A percentile compares a stretch with the other conserved stretches of the same genome.
Conservation (phyloP, 2,888 invertebrate genomes). For the Heteropelma amictum region DNA sequence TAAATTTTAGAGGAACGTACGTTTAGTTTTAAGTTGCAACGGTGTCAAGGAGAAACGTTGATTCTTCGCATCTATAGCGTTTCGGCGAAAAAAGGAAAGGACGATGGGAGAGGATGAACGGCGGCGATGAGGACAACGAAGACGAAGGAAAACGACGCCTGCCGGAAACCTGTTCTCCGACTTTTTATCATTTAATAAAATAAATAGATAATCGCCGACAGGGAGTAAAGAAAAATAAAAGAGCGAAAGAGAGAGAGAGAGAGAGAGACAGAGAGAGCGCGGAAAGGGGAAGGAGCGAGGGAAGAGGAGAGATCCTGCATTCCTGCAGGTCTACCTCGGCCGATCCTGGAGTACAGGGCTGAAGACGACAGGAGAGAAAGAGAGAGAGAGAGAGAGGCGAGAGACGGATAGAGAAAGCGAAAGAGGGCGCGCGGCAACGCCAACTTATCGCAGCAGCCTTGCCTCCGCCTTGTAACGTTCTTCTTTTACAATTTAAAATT, state of each 20-base stretch:
- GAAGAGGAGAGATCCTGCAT: constrained; percentile 61
- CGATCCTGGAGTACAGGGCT: constrained; percentile 36
- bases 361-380: constrained; percentile 16
- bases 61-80: background rate
- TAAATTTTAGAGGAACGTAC: background rate
- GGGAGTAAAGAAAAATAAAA: constrained; percentile 11
- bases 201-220: constrained; percentile 71
- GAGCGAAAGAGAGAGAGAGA: too few species aligned
- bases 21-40: background rate
- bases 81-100: constrained; percentile 1
- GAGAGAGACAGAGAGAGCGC: too few species aligned
- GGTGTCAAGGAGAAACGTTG: background rate
- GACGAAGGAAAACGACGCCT: constrained; percentile 58
- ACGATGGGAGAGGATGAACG: background rate
- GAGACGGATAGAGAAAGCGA: constrained; percentile 19
- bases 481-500: too few species aligned
- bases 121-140: constrained; percentile 21
- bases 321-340: constrained; percentile 65
- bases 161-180: constrained; percentile 71
- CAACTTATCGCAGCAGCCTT: constrained; percentile 22
- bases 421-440: constrained; percentile 18
- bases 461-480: constrained; percentile 31
- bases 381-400: constrained; percentile 22
- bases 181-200: constrained; percentile 74
- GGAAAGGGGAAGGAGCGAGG: constrained; percentile 13